Percentiles rank a stretch among this genome's conserved stretches.
phyloP scores from a whole-genome alignment of 2,888 invertebrate genomes.

The Drosophila histrio region DNA sequence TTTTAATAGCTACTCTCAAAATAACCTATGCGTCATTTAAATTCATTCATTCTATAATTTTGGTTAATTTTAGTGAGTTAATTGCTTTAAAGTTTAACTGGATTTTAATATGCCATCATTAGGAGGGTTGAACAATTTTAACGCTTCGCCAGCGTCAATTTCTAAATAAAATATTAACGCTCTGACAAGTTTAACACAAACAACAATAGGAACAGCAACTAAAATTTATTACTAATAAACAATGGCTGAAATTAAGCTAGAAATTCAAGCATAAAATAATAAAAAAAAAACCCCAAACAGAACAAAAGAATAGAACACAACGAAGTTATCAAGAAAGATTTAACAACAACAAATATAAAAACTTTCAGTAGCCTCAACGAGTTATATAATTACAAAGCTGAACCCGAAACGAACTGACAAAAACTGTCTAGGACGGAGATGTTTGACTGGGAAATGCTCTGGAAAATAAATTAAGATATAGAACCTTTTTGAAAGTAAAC shows the following conservation, averaged over 20 bases:
- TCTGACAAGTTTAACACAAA: constrained; percentile 48
- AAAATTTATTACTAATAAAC: constrained; percentile 23
- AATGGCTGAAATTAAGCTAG: constrained; percentile 26
- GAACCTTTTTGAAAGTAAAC: too few species aligned
- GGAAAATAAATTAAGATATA: neutral
- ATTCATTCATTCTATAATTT: constrained; percentile 12
- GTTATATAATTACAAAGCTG: constrained; percentile 48
- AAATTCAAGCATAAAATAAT: constrained; percentile 34
- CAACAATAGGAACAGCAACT: neutral
- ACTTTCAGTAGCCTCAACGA: constrained; percentile 21
- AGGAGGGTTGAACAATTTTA: constrained; percentile 32
- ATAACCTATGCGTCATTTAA: neutral
- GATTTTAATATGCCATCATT: constrained; percentile 50
- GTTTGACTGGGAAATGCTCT: neutral
- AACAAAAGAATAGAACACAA: constrained; percentile 16
- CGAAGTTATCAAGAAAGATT: constrained; percentile 15
- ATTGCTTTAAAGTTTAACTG: constrained; percentile 37
- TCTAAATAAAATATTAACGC: constrained; percentile 49
- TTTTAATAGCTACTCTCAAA: neutral
- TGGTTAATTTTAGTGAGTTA: constrained; percentile 12
- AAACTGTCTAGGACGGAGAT: neutral
- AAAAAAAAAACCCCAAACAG: neutral
- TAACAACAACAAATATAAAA: constrained; percentile 1
- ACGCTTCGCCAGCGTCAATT: constrained; percentile 53
- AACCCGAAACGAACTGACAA: constrained; percentile 30